Conservation (phyloP, 1,140 invertebrate genomes). For the Campoletis sonorensis region DNA sequence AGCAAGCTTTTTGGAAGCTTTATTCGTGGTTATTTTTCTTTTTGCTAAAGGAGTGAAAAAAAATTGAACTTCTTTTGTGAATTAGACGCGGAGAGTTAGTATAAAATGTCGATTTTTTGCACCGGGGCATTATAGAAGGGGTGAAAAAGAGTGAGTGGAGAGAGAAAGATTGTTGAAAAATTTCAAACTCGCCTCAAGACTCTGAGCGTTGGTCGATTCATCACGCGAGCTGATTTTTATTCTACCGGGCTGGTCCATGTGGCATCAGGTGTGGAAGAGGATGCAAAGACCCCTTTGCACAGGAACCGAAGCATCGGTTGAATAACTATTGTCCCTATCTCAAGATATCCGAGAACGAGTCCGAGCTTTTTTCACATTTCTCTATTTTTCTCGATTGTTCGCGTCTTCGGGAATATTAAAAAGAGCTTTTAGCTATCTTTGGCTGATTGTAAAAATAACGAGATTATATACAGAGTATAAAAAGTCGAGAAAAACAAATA, state of each 20-base stretch:
- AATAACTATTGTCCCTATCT: conserved; percentile 19
- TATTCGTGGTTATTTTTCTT: too few species aligned
- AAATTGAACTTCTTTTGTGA: too few species aligned
- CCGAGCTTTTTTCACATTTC: neutral
- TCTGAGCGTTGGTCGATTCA: conserved; percentile 34
- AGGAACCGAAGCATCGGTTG: neutral
- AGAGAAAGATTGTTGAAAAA: conserved; percentile 28
- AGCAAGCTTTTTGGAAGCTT: too few species aligned
- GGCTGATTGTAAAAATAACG: conserved; percentile 28
- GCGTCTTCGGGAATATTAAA: conserved; percentile 20
- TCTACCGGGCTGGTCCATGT: conserved; percentile 2
- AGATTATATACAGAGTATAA: conserved; percentile 13
- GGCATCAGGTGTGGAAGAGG: neutral
- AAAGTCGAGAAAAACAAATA: neutral
- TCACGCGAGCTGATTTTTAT: conserved; percentile 42
- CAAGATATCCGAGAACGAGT: neutral
- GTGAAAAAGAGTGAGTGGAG: neutral
- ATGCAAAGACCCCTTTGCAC: neutral
- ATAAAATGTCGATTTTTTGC: neutral
- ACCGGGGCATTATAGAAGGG: conserved; percentile 13
- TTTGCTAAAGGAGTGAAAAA: too few species aligned
- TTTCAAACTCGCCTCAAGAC: conserved; percentile 17
- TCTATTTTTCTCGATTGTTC: neutral
- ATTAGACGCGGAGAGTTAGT: too few species aligned
- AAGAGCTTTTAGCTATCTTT: conserved; percentile 11